Percentiles rank a stretch among this genome's conserved stretches.
phyloP scores from a whole-genome alignment of 2,797 vertebrate genomes.

The Morus bassanus region DNA sequence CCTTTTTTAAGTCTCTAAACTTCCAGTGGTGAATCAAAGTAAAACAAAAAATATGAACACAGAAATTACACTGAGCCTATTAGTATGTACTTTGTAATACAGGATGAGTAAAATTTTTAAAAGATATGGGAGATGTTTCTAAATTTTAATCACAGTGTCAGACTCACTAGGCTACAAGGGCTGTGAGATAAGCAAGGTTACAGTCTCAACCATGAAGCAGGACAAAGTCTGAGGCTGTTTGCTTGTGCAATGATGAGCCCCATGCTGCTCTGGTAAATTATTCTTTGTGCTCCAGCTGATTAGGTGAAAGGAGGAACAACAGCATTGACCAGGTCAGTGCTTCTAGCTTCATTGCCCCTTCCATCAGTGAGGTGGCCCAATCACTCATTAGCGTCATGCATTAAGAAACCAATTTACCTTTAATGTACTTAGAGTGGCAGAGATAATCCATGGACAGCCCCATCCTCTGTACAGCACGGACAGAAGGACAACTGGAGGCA shows the following conservation, averaged over 20 bases:
- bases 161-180: not conserved
- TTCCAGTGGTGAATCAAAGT: not conserved
- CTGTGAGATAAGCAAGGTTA: not conserved
- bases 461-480: not conserved
- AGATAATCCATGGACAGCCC: not conserved
- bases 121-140: not conserved
- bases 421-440: not conserved
- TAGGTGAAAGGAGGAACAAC: not conserved
- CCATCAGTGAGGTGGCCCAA: not conserved
- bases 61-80: not conserved
- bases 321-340: not conserved
- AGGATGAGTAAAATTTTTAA: not conserved
- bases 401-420: not conserved
- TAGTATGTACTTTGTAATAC: not conserved
- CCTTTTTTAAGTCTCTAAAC: not conserved
- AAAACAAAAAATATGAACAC: not conserved
- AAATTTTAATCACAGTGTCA: not conserved
- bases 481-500: not conserved
- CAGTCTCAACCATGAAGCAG: not conserved
- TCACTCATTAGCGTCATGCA: not conserved
- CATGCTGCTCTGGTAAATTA: not conserved
- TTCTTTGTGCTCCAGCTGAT: not conserved
- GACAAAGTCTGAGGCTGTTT: not conserved
- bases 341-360: not conserved
- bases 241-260: not conserved